Conservation (phyloP, 2,797 vertebrate species). For the Valencia hispanica region DNA sequence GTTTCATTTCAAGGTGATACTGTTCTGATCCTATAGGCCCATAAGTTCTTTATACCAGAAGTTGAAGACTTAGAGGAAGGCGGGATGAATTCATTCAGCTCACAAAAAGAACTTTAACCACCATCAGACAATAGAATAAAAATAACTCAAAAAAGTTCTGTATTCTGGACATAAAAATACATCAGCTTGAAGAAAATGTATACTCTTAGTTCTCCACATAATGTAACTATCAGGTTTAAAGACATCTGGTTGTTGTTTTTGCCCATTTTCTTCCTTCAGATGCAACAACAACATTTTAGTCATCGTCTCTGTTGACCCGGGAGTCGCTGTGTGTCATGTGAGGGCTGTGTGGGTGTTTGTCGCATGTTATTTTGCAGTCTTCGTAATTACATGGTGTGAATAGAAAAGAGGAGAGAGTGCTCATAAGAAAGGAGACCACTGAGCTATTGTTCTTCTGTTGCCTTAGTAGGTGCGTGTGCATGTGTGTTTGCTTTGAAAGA, state of each 20-base stretch:
- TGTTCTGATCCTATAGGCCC: too few species aligned
- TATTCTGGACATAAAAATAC: neutral
- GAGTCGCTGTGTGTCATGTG: constrained; percentile 17
- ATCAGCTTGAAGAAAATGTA: neutral
- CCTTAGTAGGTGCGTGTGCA: constrained; percentile 45
- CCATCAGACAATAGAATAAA: neutral
- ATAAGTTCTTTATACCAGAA: constrained; percentile 25
- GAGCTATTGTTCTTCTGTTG: constrained; percentile 50
- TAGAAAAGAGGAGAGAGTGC: constrained; percentile 47
- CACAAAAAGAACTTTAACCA: constrained; percentile 51
- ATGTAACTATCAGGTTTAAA: neutral
- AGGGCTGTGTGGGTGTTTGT: constrained; percentile 18
- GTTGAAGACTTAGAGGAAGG: constrained; percentile 24
- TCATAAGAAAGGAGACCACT: constrained; percentile 28
- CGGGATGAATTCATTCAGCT: constrained; percentile 4
- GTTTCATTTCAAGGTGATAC: too few species aligned
- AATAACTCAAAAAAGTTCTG: neutral
- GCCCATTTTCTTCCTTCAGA: neutral
- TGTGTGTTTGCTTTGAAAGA: constrained; percentile 1
- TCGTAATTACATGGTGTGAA: constrained; percentile 49
- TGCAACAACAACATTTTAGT: constrained; percentile 10
- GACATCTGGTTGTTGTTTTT: neutral
- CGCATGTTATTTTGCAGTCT: constrained; percentile 35
- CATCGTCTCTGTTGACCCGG: constrained; percentile 16
- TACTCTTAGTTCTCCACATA: neutral